Percentiles rank a stretch among this genome's conserved stretches.
Evolutionary conservation across 2,113 vertebrate species (phyloP).

Genomic region (Miniopterus natalensis): DNA sequence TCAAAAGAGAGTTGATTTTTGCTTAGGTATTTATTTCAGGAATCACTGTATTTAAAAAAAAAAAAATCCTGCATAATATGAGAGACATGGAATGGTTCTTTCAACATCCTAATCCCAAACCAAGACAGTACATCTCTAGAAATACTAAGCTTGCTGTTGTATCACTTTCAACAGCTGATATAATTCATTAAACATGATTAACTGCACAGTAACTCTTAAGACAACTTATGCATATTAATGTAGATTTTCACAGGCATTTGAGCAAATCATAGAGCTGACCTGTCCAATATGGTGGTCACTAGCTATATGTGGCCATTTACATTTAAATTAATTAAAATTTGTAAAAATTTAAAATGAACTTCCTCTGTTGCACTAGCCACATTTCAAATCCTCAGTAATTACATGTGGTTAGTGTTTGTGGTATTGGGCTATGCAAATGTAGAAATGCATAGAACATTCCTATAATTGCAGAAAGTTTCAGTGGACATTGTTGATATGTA

Average conservation of each 20-base stretch:
- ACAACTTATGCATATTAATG: neutral
- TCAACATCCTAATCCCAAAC: neutral
- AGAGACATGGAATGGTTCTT: neutral
- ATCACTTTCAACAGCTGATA: slow-evolving; percentile 21
- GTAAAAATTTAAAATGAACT: neutral
- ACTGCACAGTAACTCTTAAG: neutral
- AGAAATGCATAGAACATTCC: neutral
- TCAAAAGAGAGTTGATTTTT: neutral
- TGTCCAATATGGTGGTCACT: neutral
- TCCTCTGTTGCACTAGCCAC: neutral
- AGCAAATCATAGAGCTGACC: neutral
- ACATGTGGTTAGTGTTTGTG: neutral
- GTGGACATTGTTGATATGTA: neutral
- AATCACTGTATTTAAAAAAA: slow-evolving; percentile 7
- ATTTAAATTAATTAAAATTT: slow-evolving; percentile 15
- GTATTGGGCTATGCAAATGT: neutral
- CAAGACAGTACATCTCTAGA: neutral
- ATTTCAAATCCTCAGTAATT: slow-evolving; percentile 13
- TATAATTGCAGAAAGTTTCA: slow-evolving; percentile 16
- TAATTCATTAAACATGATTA: slow-evolving; percentile 31
- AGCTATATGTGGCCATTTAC: neutral
- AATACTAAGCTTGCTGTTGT: slow-evolving; percentile 17
- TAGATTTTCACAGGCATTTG: slow-evolving; percentile 30
- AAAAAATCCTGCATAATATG: neutral
- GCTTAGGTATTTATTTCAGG: neutral